phyloP scores from a whole-genome alignment of 1,140 invertebrate genomes.

The Druon quercuslanigerum region DNA sequence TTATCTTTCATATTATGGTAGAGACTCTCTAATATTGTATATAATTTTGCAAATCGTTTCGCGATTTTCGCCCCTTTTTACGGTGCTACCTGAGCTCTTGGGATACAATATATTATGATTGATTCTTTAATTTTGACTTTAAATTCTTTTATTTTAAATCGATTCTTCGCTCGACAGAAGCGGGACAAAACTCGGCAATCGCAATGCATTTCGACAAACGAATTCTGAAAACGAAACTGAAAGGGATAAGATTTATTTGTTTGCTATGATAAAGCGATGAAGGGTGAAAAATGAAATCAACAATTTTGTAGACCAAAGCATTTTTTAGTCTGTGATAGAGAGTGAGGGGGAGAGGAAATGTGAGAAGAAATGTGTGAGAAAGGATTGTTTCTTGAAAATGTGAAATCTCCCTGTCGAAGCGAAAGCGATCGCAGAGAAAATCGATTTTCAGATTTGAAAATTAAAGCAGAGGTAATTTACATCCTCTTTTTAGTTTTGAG shows the following conservation, averaged over 20 bases:
- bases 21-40: neutral
- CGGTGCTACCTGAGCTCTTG: conserved; percentile 16
- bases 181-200: neutral
- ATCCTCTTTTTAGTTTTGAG: neutral
- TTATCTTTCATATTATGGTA: neutral
- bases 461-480: neutral
- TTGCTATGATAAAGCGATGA: conserved; percentile 1
- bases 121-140: neutral
- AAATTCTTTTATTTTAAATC: neutral
- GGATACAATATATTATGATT: neutral
- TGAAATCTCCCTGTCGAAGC: neutral
- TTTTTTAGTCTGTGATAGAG: conserved; percentile 76
- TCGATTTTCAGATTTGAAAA: neutral
- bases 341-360: conserved; percentile 59
- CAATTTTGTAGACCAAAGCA: conserved; percentile 74
- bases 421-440: neutral
- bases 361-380: conserved; percentile 60
- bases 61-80: conserved; percentile 8
- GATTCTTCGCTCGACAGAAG: neutral
- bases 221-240: neutral
- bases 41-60: neutral
- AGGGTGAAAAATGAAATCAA: conserved; percentile 43
- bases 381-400: conserved; percentile 46
- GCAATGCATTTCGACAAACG: conserved; percentile 6
- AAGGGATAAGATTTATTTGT: too few relatives aligned